A percentile compares a stretch with the other conserved stretches of the same genome.
These are phyloP conservation scores for Molorchus minor DNA, from an alignment of 2,888 invertebrate species.

Conservation along the genomic window DNA sequence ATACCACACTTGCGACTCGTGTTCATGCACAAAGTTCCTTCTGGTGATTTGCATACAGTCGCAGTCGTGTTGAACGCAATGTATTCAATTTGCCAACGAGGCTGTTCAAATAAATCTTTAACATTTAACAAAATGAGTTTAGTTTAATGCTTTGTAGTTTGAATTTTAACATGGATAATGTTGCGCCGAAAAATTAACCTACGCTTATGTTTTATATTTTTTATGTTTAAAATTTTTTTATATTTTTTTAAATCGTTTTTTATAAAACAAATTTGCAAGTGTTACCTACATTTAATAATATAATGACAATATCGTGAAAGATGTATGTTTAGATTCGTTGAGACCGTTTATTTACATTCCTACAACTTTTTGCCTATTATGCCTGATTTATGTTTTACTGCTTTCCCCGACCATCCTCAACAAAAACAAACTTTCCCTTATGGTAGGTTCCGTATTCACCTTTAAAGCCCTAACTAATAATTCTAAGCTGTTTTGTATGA, in stretches of 20 bases:
- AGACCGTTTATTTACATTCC: too few species aligned
- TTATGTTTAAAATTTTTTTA: too few species aligned
- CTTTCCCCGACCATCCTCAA: constrained; percentile 2
- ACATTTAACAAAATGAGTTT: too few species aligned
- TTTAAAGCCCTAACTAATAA: background rate
- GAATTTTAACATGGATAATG: too few species aligned
- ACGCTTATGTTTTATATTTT: too few species aligned
- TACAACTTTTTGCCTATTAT: background rate
- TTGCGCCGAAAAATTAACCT: too few species aligned
- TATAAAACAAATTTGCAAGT: too few species aligned
- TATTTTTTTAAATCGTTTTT: too few species aligned
- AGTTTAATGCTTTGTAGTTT: too few species aligned
- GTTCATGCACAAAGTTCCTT: constrained; percentile 16
- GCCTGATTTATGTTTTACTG: background rate
- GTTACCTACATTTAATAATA: too few species aligned
- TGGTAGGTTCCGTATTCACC: constrained; percentile 12
- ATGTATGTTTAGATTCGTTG: too few species aligned
- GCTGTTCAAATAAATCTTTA: constrained; percentile 11
- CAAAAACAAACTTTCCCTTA: constrained; percentile 18
- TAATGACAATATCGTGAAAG: too few species aligned
- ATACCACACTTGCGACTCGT: constrained; percentile 25
- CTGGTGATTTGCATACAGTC: constrained; percentile 20
- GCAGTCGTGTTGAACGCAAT: constrained; percentile 19
- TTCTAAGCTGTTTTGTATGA: constrained; percentile 13
- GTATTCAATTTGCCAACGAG: constrained; percentile 25